Evolutionary conservation across 2,113 vertebrate genomes (phyloP).

Genomic region (Carettochelys insculpta): DNA sequence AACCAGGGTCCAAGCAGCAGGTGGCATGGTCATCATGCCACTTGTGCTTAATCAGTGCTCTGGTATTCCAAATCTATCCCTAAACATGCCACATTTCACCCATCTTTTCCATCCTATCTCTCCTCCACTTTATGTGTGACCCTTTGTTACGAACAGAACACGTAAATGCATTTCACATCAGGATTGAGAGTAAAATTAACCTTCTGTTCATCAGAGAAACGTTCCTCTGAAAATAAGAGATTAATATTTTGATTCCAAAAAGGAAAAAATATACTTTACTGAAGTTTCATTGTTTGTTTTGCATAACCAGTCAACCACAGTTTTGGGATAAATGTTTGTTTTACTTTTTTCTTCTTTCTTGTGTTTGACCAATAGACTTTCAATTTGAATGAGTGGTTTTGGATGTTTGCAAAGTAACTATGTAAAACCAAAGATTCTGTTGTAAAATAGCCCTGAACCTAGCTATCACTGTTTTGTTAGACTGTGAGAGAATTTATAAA

Average conservation of each 20-base stretch:
- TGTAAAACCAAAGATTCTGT: background rate
- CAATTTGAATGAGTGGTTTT: background rate
- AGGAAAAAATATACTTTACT: background rate
- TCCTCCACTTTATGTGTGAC: background rate
- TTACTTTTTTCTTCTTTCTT: background rate
- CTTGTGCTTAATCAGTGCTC: background rate
- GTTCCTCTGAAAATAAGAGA: background rate
- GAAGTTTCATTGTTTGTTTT: background rate
- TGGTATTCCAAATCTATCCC: background rate
- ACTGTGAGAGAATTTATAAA: background rate
- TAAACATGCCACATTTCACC: background rate
- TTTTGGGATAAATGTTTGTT: background rate
- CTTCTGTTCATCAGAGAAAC: background rate
- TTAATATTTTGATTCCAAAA: background rate
- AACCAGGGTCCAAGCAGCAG: background rate
- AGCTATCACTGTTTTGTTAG: background rate
- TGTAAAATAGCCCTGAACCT: background rate
- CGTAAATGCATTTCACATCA: background rate
- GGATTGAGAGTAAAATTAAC: background rate
- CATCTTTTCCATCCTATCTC: background rate
- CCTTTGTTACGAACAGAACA: background rate
- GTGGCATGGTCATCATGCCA: background rate
- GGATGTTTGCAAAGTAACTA: background rate
- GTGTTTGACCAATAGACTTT: background rate
- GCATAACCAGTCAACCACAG: background rate